These are phyloP conservation scores for Anaspis maculata DNA, from an alignment of 2,888 invertebrate species.

Conservation along the genomic window DNA sequence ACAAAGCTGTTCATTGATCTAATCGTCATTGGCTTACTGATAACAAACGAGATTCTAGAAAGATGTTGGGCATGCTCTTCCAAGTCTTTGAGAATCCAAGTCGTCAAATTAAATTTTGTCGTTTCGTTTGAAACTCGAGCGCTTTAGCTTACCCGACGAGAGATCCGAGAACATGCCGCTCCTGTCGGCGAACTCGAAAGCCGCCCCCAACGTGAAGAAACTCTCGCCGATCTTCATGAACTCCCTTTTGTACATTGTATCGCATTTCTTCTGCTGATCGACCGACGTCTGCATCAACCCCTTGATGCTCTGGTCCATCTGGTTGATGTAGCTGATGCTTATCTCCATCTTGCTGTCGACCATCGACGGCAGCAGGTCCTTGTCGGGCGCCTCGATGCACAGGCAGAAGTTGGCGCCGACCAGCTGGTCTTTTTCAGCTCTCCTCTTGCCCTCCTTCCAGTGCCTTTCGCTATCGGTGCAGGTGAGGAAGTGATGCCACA, in stretches of 20 bases:
- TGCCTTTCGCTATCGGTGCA: conserved; percentile 96
- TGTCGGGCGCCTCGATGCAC: conserved; percentile 77
- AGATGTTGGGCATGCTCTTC: too few relatives aligned
- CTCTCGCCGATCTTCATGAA: conserved; percentile 85
- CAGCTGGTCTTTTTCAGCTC: conserved; percentile 89
- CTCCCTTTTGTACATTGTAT: conserved; percentile 80
- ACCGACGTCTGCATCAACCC: conserved; percentile 69
- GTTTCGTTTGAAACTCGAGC: background rate
- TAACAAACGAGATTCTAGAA: too few relatives aligned
- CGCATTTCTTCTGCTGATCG: conserved; percentile 82
- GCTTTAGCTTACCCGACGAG: conserved; percentile 57
- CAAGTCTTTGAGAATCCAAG: too few relatives aligned
- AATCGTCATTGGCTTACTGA: too few relatives aligned
- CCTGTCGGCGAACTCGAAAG: conserved; percentile 66
- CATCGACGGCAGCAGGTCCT: conserved; percentile 61
- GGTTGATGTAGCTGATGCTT: conserved; percentile 72
- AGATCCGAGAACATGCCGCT: conserved; percentile 58
- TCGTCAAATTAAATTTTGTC: conserved; percentile 1
- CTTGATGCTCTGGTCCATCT: conserved; percentile 83
- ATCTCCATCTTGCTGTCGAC: conserved; percentile 79
- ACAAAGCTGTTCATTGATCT: too few relatives aligned
- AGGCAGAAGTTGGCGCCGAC: conserved; percentile 87
- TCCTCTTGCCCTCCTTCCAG: conserved; percentile 95
- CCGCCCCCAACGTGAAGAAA: conserved; percentile 74
- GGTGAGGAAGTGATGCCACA: conserved; percentile 95